Percentiles rank a stretch among this genome's conserved stretches.
phyloP scores from a whole-genome alignment of 2,888 invertebrate species.

The Papilio gigon region DNA sequence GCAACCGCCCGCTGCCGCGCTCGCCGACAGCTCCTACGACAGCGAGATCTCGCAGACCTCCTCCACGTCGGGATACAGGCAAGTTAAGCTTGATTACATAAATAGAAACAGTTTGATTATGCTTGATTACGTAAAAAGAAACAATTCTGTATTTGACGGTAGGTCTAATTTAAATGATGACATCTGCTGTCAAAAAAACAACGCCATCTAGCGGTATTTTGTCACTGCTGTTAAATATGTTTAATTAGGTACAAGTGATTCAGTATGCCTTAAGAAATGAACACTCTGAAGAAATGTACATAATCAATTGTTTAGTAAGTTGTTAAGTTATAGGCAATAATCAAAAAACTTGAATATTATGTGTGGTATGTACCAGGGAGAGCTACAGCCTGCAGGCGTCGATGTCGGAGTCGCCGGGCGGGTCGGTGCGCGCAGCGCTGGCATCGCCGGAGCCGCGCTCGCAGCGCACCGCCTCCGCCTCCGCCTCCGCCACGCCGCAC shows the following conservation, averaged over 20 bases:
- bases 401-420: slow-evolving; percentile 81
- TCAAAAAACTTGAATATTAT: too few species aligned
- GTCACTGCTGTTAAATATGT: too few species aligned
- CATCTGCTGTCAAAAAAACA: too few species aligned
- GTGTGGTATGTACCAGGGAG: slow-evolving; percentile 71
- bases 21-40: slow-evolving; percentile 89
- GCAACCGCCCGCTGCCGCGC: slow-evolving; percentile 52
- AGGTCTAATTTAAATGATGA: too few species aligned
- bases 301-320: too few species aligned
- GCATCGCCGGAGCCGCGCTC: slow-evolving; percentile 85
- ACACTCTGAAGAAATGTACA: too few species aligned
- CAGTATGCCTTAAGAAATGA: too few species aligned
- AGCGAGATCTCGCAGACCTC: slow-evolving; percentile 92
- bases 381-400: slow-evolving; percentile 84
- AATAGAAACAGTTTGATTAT: slow-evolving; percentile 10
- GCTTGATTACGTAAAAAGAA: neutral
- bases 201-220: too few species aligned
- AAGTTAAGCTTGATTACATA: slow-evolving; percentile 59
- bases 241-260: too few species aligned
- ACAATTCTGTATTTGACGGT: neutral
- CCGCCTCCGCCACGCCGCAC: slow-evolving; percentile 68
- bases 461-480: slow-evolving; percentile 65
- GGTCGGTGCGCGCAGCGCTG: slow-evolving; percentile 79
- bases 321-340: too few species aligned
- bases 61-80: slow-evolving; percentile 93